A percentile compares a stretch with the other conserved stretches of the same genome.
phyloP scores from a whole-genome alignment of 1,140 invertebrate species.

The Nomia melanderi region DNA sequence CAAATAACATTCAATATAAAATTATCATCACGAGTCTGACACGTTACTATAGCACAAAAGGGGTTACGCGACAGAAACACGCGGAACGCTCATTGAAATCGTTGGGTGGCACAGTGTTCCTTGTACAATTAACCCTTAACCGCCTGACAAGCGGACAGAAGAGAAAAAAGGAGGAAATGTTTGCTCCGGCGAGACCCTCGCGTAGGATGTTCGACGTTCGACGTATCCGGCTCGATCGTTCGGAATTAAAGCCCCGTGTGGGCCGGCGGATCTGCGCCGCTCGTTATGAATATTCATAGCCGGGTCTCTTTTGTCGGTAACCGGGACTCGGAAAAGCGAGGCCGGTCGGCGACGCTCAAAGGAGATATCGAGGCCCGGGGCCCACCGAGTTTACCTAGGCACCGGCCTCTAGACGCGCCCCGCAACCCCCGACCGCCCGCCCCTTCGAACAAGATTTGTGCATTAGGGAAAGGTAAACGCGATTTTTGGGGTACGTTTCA shows the following conservation, averaged over 20 bases:
- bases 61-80: too few relatives aligned
- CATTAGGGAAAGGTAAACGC: slow-evolving; percentile 71
- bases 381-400: slow-evolving; percentile 66
- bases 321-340: slow-evolving; percentile 48
- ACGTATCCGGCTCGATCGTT: slow-evolving; percentile 44
- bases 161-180: too few relatives aligned
- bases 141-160: too few relatives aligned
- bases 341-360: slow-evolving; percentile 63
- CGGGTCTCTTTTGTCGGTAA: slow-evolving; percentile 61
- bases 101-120: too few relatives aligned
- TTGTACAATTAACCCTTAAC: too few relatives aligned
- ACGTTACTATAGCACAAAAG: too few relatives aligned
- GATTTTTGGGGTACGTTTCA: slow-evolving; percentile 55
- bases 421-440: neutral
- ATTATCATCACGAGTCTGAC: too few relatives aligned
- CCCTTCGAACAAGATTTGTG: slow-evolving; percentile 68
- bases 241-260: slow-evolving; percentile 54
- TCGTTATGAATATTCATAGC: slow-evolving; percentile 67
- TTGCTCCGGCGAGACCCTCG: too few relatives aligned
- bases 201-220: slow-evolving; percentile 12
- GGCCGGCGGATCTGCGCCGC: neutral
- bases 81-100: too few relatives aligned
- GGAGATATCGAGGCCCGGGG: slow-evolving; percentile 51
- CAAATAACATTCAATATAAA: too few relatives aligned
- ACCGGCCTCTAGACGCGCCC: slow-evolving; percentile 51